A percentile compares a stretch with the other conserved stretches of the same genome.
Evolutionary conservation across 2,888 invertebrate species (phyloP).

Genomic region (Drosophila prolongata): DNA sequence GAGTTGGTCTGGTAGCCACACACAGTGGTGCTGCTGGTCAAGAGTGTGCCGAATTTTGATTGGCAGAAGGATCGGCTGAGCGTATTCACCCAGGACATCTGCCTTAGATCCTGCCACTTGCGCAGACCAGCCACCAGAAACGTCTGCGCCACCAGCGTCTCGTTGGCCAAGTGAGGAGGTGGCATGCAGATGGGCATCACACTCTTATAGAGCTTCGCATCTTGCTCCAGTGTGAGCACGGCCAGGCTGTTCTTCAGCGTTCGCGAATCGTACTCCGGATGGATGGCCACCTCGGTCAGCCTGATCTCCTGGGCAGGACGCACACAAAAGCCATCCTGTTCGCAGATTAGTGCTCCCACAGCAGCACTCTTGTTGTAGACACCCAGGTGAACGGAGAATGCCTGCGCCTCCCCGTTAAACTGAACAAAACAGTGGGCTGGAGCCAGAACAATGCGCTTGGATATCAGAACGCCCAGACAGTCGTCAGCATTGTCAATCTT

Average conservation of each 20-base stretch:
- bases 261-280: slow-evolving; percentile 61
- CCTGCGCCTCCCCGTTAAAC: slow-evolving; percentile 54
- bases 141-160: slow-evolving; percentile 48
- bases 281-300: slow-evolving; percentile 53
- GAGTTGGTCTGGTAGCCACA: slow-evolving; percentile 50
- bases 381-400: slow-evolving; percentile 62
- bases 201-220: slow-evolving; percentile 49
- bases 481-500: slow-evolving; percentile 38
- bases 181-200: slow-evolving; percentile 68
- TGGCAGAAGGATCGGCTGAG: slow-evolving; percentile 51
- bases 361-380: slow-evolving; percentile 59
- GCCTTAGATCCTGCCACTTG: slow-evolving; percentile 15
- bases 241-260: slow-evolving; percentile 57
- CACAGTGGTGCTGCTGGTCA: slow-evolving; percentile 46
- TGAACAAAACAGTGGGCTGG: slow-evolving; percentile 65
- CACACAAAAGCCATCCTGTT: slow-evolving; percentile 54
- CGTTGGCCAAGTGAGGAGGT: slow-evolving; percentile 35
- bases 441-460: slow-evolving; percentile 57
- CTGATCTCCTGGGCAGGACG: slow-evolving; percentile 61
- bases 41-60: slow-evolving; percentile 22
- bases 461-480: slow-evolving; percentile 60
- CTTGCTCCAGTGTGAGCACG: slow-evolving; percentile 49
- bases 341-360: slow-evolving; percentile 35
- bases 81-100: slow-evolving; percentile 55
- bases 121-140: slow-evolving; percentile 53